phyloP scores from a whole-genome alignment of 2,113 vertebrate genomes.

The Zingel zingel region DNA sequence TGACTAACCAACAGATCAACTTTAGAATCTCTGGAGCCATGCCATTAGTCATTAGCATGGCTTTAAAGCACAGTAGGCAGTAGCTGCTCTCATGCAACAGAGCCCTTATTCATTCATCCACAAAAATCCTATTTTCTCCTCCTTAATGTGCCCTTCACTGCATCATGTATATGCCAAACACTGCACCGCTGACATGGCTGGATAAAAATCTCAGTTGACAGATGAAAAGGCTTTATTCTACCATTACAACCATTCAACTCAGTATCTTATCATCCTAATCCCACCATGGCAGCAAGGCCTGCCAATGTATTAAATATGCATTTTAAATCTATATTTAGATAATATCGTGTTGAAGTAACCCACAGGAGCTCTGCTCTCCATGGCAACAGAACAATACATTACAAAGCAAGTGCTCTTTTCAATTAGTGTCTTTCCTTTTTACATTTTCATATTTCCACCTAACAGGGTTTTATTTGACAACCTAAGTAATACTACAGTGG shows the following conservation, averaged over 20 bases:
- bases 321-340: conserved; percentile 49
- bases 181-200: neutral
- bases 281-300: neutral
- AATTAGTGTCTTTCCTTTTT: conserved; percentile 30
- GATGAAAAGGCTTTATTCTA: conserved; percentile 34
- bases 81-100: conserved; percentile 3
- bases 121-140: conserved; percentile 18
- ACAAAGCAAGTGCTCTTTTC: conserved; percentile 16
- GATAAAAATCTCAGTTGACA: conserved; percentile 25
- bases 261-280: conserved; percentile 9
- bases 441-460: conserved; percentile 48
- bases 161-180: neutral
- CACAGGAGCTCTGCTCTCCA: neutral
- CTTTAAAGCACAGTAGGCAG: neutral
- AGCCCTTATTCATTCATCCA: conserved; percentile 25
- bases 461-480: conserved; percentile 26
- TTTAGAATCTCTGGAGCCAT: neutral
- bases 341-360: conserved; percentile 23
- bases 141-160: neutral
- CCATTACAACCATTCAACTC: conserved; percentile 18
- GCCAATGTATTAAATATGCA: conserved; percentile 29
- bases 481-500: conserved; percentile 70
- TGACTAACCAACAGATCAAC: neutral
- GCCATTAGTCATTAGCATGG: neutral
- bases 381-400: conserved; percentile 38